Conservation (phyloP, 2,797 vertebrate genomes). For the Peromyscus nudipes region DNA sequence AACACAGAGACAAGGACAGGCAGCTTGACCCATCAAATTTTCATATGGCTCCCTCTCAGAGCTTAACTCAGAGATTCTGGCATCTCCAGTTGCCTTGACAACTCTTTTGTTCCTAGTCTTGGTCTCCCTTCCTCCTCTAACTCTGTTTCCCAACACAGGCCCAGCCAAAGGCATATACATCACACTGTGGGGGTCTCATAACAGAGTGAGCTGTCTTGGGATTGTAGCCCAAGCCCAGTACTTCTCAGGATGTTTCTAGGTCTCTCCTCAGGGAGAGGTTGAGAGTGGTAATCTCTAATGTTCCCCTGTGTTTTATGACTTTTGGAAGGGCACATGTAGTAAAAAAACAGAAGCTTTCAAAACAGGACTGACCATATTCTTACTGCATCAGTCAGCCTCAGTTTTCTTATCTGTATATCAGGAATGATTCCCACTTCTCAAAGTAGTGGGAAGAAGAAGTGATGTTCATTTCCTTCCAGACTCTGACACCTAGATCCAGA, state of each 20-base stretch:
- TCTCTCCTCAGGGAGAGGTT: neutral
- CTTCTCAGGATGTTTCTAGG: neutral
- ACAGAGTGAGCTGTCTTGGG: neutral
- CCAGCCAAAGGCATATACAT: neutral
- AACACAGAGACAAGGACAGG: neutral
- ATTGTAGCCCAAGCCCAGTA: neutral
- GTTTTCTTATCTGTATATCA: conserved; percentile 11
- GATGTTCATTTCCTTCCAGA: neutral
- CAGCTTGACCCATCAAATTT: neutral
- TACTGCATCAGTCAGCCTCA: neutral
- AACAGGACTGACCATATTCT: neutral
- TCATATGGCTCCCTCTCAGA: neutral
- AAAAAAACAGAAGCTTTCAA: conserved; percentile 8
- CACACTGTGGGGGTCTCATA: neutral
- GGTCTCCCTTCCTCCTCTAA: neutral
- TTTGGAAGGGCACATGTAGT: neutral
- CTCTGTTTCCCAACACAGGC: neutral
- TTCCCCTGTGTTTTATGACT: neutral
- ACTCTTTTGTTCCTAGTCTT: neutral
- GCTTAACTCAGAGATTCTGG: neutral
- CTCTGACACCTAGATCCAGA: neutral
- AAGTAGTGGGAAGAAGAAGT: neutral
- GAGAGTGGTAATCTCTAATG: neutral
- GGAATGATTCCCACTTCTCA: neutral
- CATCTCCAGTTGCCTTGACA: neutral